Percentiles rank a stretch among this genome's conserved stretches.
Conservation (phyloP, 1,140 invertebrate genomes). For the Chironomus tepperi region DNA sequence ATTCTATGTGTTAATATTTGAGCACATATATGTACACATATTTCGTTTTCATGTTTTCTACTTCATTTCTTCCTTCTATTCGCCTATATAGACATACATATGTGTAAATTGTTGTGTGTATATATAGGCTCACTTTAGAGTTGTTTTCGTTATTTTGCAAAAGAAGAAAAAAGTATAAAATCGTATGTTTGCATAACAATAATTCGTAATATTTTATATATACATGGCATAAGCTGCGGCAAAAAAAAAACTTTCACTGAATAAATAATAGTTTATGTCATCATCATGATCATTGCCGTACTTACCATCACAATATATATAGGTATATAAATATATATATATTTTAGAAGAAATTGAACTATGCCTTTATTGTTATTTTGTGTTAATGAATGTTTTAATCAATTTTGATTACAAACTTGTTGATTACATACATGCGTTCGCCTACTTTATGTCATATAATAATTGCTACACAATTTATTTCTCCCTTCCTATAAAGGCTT, state of each 20-base stretch:
- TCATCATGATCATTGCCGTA: not conserved
- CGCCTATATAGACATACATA: not conserved
- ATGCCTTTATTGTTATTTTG: too few relatives aligned
- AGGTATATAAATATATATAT: too few relatives aligned
- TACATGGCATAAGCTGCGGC: not conserved
- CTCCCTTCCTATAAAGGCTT: too few relatives aligned
- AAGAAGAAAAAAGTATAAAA: not conserved
- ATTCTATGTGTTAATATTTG: conserved; percentile 1
- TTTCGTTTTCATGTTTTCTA: not conserved
- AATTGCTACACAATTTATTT: too few relatives aligned
- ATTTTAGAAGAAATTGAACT: not conserved
- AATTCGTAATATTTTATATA: conserved; percentile 21
- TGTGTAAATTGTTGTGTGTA: not conserved
- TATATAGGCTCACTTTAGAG: not conserved
- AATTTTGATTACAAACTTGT: too few relatives aligned
- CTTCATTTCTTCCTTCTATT: not conserved
- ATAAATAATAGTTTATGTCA: conserved; percentile 24
- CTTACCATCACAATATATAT: not conserved
- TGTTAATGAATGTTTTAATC: too few relatives aligned
- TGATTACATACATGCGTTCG: too few relatives aligned
- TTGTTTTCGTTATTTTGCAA: not conserved
- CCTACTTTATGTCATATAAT: too few relatives aligned
- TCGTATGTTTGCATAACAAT: conserved; percentile 18
- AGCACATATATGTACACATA: not conserved
- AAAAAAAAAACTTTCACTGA: conserved; percentile 20